A percentile compares a stretch with the other conserved stretches of the same genome.
phyloP scores from a whole-genome alignment of 2,888 invertebrate species.

The Cryptus armator region DNA sequence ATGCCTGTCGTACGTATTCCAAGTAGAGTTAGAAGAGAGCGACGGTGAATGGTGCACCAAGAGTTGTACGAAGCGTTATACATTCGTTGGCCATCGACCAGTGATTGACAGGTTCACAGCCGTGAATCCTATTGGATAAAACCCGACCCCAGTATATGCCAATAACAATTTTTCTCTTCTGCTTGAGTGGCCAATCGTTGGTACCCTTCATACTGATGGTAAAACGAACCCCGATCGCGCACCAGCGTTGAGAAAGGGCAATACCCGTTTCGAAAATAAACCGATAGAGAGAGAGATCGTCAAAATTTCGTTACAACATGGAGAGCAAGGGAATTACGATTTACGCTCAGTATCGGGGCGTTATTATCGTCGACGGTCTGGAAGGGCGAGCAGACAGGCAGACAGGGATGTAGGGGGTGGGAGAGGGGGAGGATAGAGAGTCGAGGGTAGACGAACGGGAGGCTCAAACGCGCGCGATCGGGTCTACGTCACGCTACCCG shows the following conservation, averaged over 20 bases:
- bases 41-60: not conserved
- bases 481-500: conserved; percentile 56
- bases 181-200: conserved; percentile 8
- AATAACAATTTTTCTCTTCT: not conserved
- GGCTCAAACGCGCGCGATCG: conserved; percentile 30
- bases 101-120: not conserved
- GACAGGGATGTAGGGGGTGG: conserved; percentile 14
- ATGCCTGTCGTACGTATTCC: conserved; percentile 8
- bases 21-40: not conserved
- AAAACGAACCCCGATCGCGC: not conserved
- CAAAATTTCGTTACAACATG: conserved; percentile 62
- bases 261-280: conserved; percentile 38
- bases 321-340: conserved; percentile 68
- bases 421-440: conserved; percentile 8
- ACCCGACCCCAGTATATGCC: not conserved
- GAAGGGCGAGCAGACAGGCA: conserved; percentile 56
- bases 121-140: not conserved
- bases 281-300: conserved; percentile 16
- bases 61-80: not conserved
- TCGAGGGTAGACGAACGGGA: conserved; percentile 32
- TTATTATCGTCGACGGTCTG: conserved; percentile 65
- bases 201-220: not conserved
- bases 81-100: not conserved
- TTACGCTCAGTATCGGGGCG: conserved; percentile 67
- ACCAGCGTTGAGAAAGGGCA: conserved; percentile 22